A percentile compares a stretch with the other conserved stretches of the same genome.
These are phyloP conservation scores for Lutra lutra DNA, from an alignment of 2,797 vertebrate species.

Conservation along the genomic window DNA sequence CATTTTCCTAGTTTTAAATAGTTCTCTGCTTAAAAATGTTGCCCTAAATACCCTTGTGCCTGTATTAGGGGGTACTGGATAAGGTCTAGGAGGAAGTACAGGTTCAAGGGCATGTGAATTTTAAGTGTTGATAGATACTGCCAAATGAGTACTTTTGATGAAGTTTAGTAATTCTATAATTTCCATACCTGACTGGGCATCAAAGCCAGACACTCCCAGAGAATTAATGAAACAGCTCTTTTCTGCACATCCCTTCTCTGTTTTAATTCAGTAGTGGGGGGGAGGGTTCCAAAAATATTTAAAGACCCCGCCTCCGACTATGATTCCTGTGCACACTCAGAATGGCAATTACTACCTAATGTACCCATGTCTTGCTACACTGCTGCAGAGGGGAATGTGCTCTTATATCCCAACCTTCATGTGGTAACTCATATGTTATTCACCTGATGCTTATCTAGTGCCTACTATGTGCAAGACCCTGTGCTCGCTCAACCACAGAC, in stretches of 20 bases:
- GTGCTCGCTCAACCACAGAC: neutral
- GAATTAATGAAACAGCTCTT: neutral
- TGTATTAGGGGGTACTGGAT: neutral
- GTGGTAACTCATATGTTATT: conserved; percentile 25
- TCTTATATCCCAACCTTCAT: neutral
- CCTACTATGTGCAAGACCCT: conserved; percentile 10
- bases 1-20: conserved; percentile 32
- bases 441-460: conserved; percentile 34
- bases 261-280: neutral
- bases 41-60: neutral
- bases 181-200: neutral
- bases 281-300: neutral
- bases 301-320: neutral
- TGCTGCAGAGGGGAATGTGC: neutral
- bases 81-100: neutral
- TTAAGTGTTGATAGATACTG: conserved; percentile 31
- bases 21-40: conserved; percentile 20
- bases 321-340: neutral
- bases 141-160: neutral
- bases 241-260: neutral
- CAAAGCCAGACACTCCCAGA: neutral
- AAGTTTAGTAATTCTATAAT: neutral
- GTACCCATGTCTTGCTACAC: conserved; percentile 25
- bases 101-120: neutral
- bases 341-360: neutral